Percentiles rank a stretch among this genome's conserved stretches.
Evolutionary conservation across 92 coral and sea anemone genomes (phyloP).

Genomic region (Metridium senile): DNA sequence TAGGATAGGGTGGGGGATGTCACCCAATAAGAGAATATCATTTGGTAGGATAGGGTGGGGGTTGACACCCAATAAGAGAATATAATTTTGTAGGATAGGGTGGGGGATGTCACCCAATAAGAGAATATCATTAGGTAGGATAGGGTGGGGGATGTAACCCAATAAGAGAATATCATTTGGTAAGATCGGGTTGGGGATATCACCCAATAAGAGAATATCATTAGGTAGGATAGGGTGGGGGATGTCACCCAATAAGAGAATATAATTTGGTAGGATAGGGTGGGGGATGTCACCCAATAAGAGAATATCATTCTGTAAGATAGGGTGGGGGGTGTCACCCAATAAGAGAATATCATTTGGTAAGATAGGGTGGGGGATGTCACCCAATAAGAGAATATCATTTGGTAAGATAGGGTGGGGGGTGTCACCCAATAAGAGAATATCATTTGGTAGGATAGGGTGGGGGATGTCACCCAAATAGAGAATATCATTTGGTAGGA

Average conservation of each 20-base stretch:
- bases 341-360: too few species aligned
- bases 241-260: slow-evolving; percentile 52
- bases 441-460: slow-evolving; percentile 70
- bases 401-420: slow-evolving; percentile 66
- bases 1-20: slow-evolving; percentile 59
- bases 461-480: slow-evolving; percentile 52
- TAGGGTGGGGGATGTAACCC: slow-evolving; percentile 63
- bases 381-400: too few species aligned
- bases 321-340: slow-evolving; percentile 64
- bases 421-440: slow-evolving; percentile 52
- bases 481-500: slow-evolving; percentile 62
- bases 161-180: too few species aligned
- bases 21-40: too few species aligned
- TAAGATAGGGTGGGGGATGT: slow-evolving; percentile 58
- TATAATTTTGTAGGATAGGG: too few species aligned
- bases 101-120: slow-evolving; percentile 52
- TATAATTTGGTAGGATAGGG: slow-evolving; percentile 71
- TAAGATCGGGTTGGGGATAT: too few species aligned
- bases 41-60: too few species aligned
- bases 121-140: slow-evolving; percentile 62
- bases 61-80: too few species aligned
- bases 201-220: too few species aligned
- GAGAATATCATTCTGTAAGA: too few species aligned
- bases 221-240: slow-evolving; percentile 66
- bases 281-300: slow-evolving; percentile 52